Percentiles rank a stretch among this genome's conserved stretches.
phyloP scores from a whole-genome alignment of 2,797 vertebrate species.

The Hylomyscus alleni region DNA sequence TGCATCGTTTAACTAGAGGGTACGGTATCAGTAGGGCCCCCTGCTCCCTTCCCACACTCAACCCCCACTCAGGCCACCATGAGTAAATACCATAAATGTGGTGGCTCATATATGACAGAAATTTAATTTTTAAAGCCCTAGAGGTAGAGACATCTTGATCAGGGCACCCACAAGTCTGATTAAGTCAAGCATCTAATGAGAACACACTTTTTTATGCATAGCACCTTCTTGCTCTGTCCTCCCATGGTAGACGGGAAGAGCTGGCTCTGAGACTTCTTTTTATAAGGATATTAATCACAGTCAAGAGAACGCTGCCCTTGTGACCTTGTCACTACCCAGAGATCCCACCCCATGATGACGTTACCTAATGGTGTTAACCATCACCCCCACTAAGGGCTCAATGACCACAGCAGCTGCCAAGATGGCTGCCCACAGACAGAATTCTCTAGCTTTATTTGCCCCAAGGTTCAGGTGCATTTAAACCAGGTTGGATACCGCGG shows the following conservation, averaged over 20 bases:
- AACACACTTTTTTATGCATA: not conserved
- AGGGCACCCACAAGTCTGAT: not conserved
- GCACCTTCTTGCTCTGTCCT: not conserved
- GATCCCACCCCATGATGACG: not conserved
- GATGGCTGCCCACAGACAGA: not conserved
- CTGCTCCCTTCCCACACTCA: fast-evolving
- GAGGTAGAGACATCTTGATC: not conserved
- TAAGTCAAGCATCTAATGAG: not conserved
- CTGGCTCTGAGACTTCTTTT: not conserved
- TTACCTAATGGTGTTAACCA: not conserved
- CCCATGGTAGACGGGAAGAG: not conserved
- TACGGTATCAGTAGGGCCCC: not conserved
- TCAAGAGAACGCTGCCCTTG: not conserved
- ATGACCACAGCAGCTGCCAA: not conserved
- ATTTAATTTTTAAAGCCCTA: not conserved
- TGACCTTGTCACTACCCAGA: not conserved
- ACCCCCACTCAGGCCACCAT: no score
- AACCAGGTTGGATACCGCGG: not conserved
- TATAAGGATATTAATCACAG: not conserved
- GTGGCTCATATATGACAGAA: not conserved
- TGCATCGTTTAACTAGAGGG: not conserved
- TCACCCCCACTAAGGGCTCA: not conserved
- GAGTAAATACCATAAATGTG: not conserved
- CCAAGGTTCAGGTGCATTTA: not conserved
- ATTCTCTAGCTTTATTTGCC: not conserved